A percentile compares a stretch with the other conserved stretches of the same genome.
These are phyloP conservation scores for Epizoanthus rinbou DNA, from an alignment of 92 coral and sea anemone species.

Conservation along the genomic window DNA sequence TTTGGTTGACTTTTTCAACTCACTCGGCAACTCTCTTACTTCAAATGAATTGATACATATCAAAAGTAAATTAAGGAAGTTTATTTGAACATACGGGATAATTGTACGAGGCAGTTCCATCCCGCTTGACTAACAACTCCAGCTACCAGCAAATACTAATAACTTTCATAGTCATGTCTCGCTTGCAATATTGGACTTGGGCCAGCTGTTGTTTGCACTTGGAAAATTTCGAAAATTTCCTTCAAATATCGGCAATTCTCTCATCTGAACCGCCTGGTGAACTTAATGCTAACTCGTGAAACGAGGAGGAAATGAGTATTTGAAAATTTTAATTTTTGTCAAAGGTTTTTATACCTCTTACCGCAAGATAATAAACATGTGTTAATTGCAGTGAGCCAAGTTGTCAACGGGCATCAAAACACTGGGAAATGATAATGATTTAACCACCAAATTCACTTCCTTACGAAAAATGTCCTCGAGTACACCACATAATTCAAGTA, in stretches of 20 bases:
- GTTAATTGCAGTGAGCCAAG: conserved; percentile 83
- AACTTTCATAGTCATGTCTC: conserved; percentile 56
- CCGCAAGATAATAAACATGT: conserved; percentile 90
- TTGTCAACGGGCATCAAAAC: conserved; percentile 90
- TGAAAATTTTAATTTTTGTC: conserved; percentile 60
- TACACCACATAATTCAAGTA: not conserved
- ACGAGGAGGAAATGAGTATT: conserved; percentile 66
- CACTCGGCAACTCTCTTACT: conserved; percentile 50
- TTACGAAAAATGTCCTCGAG: conserved; percentile 2
- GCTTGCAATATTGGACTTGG: conserved; percentile 73
- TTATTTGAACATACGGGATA: conserved; percentile 77
- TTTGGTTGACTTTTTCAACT: conserved; percentile 61
- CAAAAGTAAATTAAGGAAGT: conserved; percentile 68
- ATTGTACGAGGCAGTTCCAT: conserved; percentile 69
- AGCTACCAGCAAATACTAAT: conserved; percentile 53
- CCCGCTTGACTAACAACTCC: conserved; percentile 34
- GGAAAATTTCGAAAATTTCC: conserved; percentile 65
- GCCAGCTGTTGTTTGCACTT: conserved; percentile 86
- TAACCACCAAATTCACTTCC: conserved; percentile 47
- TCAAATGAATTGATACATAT: conserved; percentile 82
- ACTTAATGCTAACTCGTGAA: conserved; percentile 55
- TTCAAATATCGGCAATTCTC: conserved; percentile 75
- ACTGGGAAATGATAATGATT: conserved; percentile 74
- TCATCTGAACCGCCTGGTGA: conserved; percentile 49
- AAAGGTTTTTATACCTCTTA: conserved; percentile 66